phyloP scores from a whole-genome alignment of 2,797 vertebrate species.

The Phylloscopus collybita region DNA sequence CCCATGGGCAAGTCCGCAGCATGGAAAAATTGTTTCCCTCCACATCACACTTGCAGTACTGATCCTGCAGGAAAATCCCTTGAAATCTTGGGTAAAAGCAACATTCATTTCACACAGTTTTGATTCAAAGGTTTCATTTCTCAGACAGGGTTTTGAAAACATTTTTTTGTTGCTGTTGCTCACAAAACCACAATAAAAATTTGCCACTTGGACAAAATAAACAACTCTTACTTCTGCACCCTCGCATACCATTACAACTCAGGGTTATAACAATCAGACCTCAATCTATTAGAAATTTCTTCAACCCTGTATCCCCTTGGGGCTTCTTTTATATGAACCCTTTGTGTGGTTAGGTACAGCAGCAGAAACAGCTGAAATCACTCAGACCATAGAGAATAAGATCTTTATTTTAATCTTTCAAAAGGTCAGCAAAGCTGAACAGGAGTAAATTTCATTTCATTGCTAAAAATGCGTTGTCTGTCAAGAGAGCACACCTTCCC shows the following conservation, averaged over 20 bases:
- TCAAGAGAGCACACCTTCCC: slow-evolving; percentile 54
- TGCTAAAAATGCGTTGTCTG: slow-evolving; percentile 64
- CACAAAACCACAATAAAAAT: neutral
- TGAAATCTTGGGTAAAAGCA: neutral
- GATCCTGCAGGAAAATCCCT: neutral
- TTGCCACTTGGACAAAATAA: neutral
- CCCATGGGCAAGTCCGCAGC: neutral
- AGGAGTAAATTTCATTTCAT: slow-evolving; percentile 71
- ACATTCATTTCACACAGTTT: neutral
- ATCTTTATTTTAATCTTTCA: slow-evolving; percentile 74
- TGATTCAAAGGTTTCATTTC: neutral
- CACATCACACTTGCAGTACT: neutral
- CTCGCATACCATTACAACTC: neutral
- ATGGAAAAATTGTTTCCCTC: neutral
- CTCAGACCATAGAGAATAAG: slow-evolving; percentile 59
- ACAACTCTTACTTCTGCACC: neutral
- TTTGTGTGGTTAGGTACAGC: slow-evolving; percentile 42
- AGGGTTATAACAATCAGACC: neutral
- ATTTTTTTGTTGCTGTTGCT: neutral
- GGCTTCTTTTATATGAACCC: slow-evolving; percentile 38
- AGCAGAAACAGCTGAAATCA: slow-evolving; percentile 45
- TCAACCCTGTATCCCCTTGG: neutral
- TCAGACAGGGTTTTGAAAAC: neutral
- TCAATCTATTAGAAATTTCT: slow-evolving; percentile 26
- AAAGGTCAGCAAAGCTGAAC: slow-evolving; percentile 75